phyloP scores from a whole-genome alignment of 2,888 invertebrate genomes.

The Megalurothrips usitatus region DNA sequence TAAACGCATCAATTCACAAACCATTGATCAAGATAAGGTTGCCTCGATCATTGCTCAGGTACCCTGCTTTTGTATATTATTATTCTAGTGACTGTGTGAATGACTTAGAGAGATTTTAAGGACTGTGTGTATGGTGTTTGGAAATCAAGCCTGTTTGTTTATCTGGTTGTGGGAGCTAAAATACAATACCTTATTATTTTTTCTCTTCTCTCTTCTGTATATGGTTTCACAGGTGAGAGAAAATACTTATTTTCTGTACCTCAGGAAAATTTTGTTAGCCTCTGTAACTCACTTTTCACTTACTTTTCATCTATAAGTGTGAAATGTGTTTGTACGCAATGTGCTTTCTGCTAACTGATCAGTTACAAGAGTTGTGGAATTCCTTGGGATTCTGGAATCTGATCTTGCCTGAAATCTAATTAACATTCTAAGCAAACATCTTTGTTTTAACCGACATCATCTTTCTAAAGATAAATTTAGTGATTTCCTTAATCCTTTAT shows the following conservation, averaged over 20 bases:
- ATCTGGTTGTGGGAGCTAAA: background rate
- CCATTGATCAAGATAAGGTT: conserved; percentile 65
- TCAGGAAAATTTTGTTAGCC: background rate
- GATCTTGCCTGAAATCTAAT: no score
- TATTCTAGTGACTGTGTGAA: background rate
- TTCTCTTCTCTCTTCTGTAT: conserved; percentile 22
- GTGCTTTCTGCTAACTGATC: background rate
- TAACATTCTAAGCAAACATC: no score
- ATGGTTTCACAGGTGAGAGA: no score
- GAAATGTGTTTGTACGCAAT: background rate
- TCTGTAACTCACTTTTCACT: background rate
- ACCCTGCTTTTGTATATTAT: conserved; percentile 15
- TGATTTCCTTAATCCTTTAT: background rate
- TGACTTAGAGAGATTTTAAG: background rate
- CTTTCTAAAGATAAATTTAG: background rate
- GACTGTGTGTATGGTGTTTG: background rate
- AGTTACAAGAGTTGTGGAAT: conserved; percentile 7
- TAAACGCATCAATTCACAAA: conserved; percentile 73
- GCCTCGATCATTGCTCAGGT: conserved; percentile 67
- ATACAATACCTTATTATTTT: conserved; percentile 21
- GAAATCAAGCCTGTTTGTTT: background rate
- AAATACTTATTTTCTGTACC: background rate
- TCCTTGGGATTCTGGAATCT: background rate
- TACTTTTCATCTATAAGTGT: background rate
- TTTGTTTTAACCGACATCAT: background rate